These are phyloP conservation scores for Drosophila mayri DNA, from an alignment of 1,140 invertebrate genomes.

Conservation along the genomic window DNA sequence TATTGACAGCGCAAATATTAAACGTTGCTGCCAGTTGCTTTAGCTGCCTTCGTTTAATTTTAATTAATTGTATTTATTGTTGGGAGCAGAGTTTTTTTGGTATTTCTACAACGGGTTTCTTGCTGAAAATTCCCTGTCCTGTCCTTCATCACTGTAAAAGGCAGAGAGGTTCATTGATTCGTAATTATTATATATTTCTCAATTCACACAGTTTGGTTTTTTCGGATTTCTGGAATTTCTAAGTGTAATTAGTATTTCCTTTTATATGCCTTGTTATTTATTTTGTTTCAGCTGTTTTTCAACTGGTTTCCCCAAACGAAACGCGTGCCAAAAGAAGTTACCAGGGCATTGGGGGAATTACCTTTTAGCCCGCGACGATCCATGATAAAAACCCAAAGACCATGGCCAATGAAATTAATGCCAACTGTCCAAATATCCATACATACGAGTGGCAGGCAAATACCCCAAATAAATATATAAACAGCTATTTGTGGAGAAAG, in stretches of 20 bases:
- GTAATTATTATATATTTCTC: conserved; percentile 66
- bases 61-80: conserved; percentile 77
- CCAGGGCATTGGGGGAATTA: conserved; percentile 64
- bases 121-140: conserved; percentile 2
- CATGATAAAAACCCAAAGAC: conserved; percentile 11
- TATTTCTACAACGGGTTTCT: conserved; percentile 64
- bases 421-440: conserved; percentile 63
- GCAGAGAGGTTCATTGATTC: conserved; percentile 69
- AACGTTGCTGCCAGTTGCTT: conserved; percentile 32
- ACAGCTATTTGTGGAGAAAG: conserved; percentile 3
- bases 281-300: conserved; percentile 11
- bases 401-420: conserved; percentile 17
- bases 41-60: conserved; percentile 67
- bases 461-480: conserved; percentile 37
- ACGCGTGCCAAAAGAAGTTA: conserved; percentile 56
- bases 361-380: conserved; percentile 38
- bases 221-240: conserved; percentile 8
- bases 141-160: conserved; percentile 65
- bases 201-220: conserved; percentile 15
- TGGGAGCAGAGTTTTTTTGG: conserved; percentile 19
- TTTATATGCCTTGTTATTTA: not conserved
- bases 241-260: conserved; percentile 16
- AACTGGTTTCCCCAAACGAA: conserved; percentile 4
- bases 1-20: conserved; percentile 80
- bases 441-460: conserved; percentile 22